phyloP scores from a whole-genome alignment of 2,113 vertebrate genomes.

The Callopanchax toddi region DNA sequence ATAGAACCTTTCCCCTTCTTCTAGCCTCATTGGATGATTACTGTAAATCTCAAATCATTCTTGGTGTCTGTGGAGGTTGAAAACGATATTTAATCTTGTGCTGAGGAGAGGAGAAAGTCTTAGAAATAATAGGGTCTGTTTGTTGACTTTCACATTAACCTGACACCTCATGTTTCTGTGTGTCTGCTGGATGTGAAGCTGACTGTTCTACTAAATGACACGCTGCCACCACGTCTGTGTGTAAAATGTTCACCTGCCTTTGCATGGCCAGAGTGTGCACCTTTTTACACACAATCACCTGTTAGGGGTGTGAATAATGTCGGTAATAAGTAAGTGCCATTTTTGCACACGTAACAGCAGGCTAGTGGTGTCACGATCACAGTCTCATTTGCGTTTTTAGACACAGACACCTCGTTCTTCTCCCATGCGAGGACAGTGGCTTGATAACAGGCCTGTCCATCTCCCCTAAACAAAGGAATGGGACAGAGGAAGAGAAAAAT shows the following conservation, averaged over 20 bases:
- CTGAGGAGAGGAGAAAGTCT: background rate
- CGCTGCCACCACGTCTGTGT: background rate
- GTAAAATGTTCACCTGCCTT: background rate
- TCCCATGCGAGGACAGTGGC: conserved; percentile 88
- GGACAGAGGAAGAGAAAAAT: conserved; percentile 11
- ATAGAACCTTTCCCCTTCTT: background rate
- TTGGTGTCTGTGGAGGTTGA: no score
- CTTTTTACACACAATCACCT: conserved; percentile 10
- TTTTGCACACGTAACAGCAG: conserved; percentile 32
- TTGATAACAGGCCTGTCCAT: conserved; percentile 95
- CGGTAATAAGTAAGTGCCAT: conserved; percentile 28
- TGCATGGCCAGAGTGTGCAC: background rate
- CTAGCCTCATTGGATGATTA: background rate
- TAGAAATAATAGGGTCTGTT: background rate
- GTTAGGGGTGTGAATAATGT: conserved; percentile 20
- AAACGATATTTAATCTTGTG: no score
- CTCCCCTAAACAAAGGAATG: conserved; percentile 85
- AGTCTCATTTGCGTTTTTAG: conserved; percentile 53
- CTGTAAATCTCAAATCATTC: background rate
- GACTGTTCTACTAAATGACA: background rate
- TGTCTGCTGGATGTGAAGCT: background rate
- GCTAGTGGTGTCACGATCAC: conserved; percentile 62
- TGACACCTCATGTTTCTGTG: no score
- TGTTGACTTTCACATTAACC: background rate
- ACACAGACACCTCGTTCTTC: conserved; percentile 49